Evolutionary conservation across 2,113 vertebrate species (phyloP).

Genomic region (Calidris pygmaea): DNA sequence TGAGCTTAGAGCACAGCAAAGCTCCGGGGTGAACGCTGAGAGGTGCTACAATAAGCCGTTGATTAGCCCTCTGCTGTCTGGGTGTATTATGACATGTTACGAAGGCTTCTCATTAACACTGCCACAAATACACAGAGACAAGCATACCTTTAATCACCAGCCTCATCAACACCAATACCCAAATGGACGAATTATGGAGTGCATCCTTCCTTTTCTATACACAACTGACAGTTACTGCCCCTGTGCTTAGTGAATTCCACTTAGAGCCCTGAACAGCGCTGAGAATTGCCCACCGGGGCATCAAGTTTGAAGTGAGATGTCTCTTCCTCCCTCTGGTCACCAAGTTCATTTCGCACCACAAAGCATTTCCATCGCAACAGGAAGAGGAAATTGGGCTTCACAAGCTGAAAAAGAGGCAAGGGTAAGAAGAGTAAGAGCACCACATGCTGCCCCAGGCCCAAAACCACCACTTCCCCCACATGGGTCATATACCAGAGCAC

Average conservation of each 20-base stretch:
- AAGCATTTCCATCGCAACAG: background rate
- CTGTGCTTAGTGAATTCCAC: accelerated
- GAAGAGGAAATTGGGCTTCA: background rate
- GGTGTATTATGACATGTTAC: accelerated
- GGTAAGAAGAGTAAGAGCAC: background rate
- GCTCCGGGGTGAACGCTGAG: background rate
- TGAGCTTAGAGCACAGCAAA: background rate
- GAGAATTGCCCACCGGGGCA: background rate
- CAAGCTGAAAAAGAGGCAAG: background rate
- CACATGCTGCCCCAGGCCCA: background rate
- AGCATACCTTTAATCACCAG: background rate
- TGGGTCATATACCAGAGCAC: accelerated
- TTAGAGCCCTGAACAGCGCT: accelerated
- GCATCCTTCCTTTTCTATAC: background rate
- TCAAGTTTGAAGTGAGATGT: accelerated
- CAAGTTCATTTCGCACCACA: background rate
- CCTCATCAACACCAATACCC: background rate
- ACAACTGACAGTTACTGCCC: background rate
- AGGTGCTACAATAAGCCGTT: accelerated
- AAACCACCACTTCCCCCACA: accelerated
- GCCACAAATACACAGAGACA: background rate
- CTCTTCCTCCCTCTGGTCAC: background rate
- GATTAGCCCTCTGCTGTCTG: background rate
- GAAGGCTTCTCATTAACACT: background rate
- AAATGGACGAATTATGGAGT: accelerated